phyloP scores from a whole-genome alignment of 2,113 vertebrate genomes.

The Oncorhynchus tshawytscha region DNA sequence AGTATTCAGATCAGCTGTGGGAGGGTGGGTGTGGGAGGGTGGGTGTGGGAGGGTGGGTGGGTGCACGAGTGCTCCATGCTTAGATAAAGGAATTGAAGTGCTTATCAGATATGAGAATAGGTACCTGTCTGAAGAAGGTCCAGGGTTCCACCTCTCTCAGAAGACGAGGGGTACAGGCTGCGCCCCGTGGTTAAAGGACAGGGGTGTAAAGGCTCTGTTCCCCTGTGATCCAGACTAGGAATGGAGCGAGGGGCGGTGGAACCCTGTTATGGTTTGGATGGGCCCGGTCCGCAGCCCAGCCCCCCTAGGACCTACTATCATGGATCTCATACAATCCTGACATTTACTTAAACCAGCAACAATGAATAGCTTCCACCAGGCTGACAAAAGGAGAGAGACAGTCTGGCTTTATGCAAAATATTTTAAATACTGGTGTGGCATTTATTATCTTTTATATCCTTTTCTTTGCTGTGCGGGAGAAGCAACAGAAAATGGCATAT shows the following conservation, averaged over 20 bases:
- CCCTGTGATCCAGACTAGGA: slow-evolving; percentile 38
- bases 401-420: slow-evolving; percentile 74
- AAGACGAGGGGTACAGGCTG: slow-evolving; percentile 44
- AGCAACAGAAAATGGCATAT: slow-evolving; percentile 47
- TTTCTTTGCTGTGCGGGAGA: slow-evolving; percentile 54
- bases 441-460: slow-evolving; percentile 34
- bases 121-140: background rate
- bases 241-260: slow-evolving; percentile 23
- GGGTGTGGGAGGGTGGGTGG: background rate
- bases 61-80: background rate
- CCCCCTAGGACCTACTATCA: slow-evolving; percentile 83
- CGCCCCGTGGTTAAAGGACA: slow-evolving; percentile 4
- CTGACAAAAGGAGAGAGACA: slow-evolving; percentile 66
- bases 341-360: slow-evolving; percentile 93
- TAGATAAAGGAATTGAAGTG: background rate
- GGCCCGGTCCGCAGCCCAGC: slow-evolving; percentile 57
- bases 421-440: slow-evolving; percentile 72
- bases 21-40: background rate
- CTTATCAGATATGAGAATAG: background rate
- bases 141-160: background rate
- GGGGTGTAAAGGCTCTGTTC: slow-evolving; percentile 24
- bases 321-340: slow-evolving; percentile 83
- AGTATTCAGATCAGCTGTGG: slow-evolving; percentile 65
- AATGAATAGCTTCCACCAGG: slow-evolving; percentile 67
- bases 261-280: slow-evolving; percentile 44